These are phyloP conservation scores for Elanoides forficatus DNA, from an alignment of 2,113 vertebrate genomes.

Conservation along the genomic window DNA sequence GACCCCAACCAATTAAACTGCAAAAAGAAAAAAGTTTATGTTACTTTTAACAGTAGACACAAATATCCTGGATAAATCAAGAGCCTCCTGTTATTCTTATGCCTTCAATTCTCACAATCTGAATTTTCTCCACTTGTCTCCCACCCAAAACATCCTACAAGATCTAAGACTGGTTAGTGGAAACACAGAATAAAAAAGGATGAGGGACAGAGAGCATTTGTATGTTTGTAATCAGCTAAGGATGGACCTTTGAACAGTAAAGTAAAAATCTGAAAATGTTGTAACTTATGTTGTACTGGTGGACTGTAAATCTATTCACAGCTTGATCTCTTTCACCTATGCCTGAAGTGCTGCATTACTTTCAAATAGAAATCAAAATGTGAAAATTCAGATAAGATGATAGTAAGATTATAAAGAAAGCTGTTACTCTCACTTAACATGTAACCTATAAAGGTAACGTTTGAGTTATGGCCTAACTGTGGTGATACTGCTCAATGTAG, in stretches of 20 bases:
- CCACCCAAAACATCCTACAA: neutral
- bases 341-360: neutral
- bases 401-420: neutral
- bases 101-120: neutral
- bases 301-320: neutral
- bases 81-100: neutral
- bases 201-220: neutral
- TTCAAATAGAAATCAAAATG: neutral
- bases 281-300: neutral
- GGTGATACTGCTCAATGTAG: too few relatives aligned
- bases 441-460: neutral
- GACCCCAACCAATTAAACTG: slow-evolving; percentile 98
- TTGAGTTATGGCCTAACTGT: too few relatives aligned
- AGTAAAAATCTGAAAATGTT: neutral
- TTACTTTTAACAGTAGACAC: neutral
- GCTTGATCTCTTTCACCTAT: neutral
- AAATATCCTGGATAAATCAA: neutral
- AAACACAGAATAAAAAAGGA: neutral
- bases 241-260: neutral
- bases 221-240: neutral
- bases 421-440: neutral
- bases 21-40: neutral
- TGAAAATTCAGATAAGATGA: neutral
- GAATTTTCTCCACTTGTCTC: neutral
- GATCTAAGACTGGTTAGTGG: neutral